Evolutionary conservation across 2,888 invertebrate species (phyloP), one percentile per base, ranked within the genome.

Genomic region (Aspidapion aeneum): DNA sequence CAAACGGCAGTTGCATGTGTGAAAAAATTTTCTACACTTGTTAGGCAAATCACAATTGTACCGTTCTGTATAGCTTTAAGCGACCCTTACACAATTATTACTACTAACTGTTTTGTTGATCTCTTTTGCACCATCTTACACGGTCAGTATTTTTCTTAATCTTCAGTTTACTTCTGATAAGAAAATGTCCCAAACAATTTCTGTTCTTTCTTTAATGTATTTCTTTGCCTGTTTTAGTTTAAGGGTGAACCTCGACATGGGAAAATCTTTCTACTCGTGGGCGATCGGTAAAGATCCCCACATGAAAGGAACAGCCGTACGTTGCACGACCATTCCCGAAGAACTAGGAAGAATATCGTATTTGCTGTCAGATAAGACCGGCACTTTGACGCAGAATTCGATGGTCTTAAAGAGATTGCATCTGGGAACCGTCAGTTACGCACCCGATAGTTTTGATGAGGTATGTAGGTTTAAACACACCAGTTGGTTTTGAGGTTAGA

Each of bases 261-360:
- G 98, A 1, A 99, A 99, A 82, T 91, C 93, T 0, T 96, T 93
- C 77, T 99, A 98, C 80, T 95, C 98, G 0, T 98, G 95, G 92
- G 90, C 93, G 70, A 98, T 99, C 73, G 95, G 96, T 74, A 86
- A 92, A 63, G 99, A 99, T 82, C 89, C 91, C 61, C 88, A 92
- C 72, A 97, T 99, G 70, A 89, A 90, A 66, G 97, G 95, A 20
- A 97, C 98, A 0, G 95, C 97, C 9, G 98, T 98, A 65, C 86
- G 99, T 5, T 96, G 96, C 61, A 98, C 98, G 1, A 99, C 98
- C 1, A 99, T 99, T 70, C 97, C 99, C 0, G 99, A 99, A 81
- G 99, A 99, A 81, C 81, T 99, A 61, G 99, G 99, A 0, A 84
- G 99, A 63, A 94, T 99, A 70, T 94, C 94, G 21, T 99, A 98